Evolutionary conservation across 1,140 invertebrate species (phyloP), one percentile per base, ranked within the genome.

Genomic region (Physella acuta): DNA sequence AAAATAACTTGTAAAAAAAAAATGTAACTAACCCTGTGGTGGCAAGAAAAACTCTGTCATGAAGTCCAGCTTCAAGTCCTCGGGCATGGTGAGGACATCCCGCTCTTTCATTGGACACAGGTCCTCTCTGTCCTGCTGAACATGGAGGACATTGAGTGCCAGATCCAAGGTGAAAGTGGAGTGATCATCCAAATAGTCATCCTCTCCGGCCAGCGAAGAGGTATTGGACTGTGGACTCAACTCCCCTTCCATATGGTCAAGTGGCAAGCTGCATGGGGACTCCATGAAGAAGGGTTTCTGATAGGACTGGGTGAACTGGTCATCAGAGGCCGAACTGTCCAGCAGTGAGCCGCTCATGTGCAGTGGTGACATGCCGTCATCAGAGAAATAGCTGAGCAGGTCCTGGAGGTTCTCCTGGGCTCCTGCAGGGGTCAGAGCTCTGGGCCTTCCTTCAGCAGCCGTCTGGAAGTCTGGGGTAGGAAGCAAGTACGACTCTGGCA

Each of bases 351-450:
- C 73, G 63, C 67, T 62, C 67, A 20, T 62, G 67, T 39, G 69
- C 30, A 59, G 51, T 51, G 39, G 14, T 34, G 55, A 52, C 51
- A 68, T 30, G 52, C 59, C 72, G 55, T 69, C 56, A 34, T 67
- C 69, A 52, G 75, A 70, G 63, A 76, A 68, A 44, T 65, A 68
- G 51, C 68, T 75, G 17, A 81, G 66, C 31, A 80, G 74, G 17
- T 80, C 80, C 53, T 81, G 77, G 3, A 81, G 68, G 78, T 75
- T 60, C 63, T 73, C 61, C 31, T 62, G 30, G 8, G 37, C 31
- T 58, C 24, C 30, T n/a, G n/a, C n/a, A n/a, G n/a, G n/a, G n/a
- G n/a, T n/a, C n/a, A n/a, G n/a, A n/a, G n/a, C n/a, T n/a, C n/a
- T n/a, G n/a, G n/a, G n/a, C n/a, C n/a, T n/a, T n/a, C n/a, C n/a